These are phyloP conservation scores for Rapana venosa DNA, from an alignment of 2,888 invertebrate genomes.

Conservation along the genomic window DNA sequence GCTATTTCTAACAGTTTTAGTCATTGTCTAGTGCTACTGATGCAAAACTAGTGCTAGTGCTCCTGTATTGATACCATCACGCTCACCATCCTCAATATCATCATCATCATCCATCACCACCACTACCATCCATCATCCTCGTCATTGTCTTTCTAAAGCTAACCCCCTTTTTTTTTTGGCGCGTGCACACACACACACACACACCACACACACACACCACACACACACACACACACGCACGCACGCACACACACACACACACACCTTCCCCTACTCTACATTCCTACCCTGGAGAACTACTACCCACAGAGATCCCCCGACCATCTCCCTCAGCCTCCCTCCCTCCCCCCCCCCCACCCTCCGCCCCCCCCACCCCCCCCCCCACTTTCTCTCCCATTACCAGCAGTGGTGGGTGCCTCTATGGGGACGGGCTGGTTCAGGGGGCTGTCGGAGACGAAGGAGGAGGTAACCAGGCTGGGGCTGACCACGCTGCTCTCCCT, in stretches of 20 bases:
- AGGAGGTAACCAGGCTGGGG: constrained; percentile 34
- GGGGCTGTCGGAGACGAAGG: constrained; percentile 15
- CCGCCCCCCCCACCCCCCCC: background rate
- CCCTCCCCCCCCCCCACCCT: background rate
- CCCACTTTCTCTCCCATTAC: background rate
- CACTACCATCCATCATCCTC: background rate
- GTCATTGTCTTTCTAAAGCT: background rate
- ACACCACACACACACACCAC: background rate
- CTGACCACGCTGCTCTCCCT: constrained; percentile 25
- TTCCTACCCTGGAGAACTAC: too few species aligned
- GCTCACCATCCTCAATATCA: background rate
- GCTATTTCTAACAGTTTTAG: too few species aligned
- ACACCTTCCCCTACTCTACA: background rate
- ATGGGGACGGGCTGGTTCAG: constrained; percentile 12
- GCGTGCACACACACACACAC: background rate
- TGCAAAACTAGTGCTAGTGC: too few species aligned
- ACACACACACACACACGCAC: background rate
- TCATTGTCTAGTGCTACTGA: too few species aligned
- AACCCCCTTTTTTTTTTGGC: too few species aligned
- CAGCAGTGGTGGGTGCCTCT: constrained; percentile 6
- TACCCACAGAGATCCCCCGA: too few species aligned
- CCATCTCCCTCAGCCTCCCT: background rate
- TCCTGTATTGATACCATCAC: too few species aligned
- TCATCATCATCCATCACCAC: constrained; percentile 21
- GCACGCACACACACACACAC: background rate